Percentiles rank a stretch among this genome's conserved stretches.
Conservation (phyloP, 2,113 vertebrate species). For the Ondatra zibethicus region DNA sequence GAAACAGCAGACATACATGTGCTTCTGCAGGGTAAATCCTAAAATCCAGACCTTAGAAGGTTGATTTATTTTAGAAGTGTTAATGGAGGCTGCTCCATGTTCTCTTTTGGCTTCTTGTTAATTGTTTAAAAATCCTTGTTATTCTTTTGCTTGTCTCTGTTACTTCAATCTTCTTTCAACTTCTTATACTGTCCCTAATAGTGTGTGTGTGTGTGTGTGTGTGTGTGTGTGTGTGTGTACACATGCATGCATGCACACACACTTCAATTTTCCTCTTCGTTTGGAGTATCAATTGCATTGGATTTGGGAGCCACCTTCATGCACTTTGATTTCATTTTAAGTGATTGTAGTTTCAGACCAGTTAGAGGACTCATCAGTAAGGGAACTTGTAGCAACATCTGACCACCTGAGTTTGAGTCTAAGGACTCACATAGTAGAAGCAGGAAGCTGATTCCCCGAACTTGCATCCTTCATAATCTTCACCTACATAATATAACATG, state of each 20-base stretch:
- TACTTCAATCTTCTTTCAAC: not conserved
- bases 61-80: not conserved
- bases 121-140: not conserved
- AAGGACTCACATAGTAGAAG: not conserved
- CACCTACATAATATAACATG: too few species aligned
- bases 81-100: accelerated
- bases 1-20: not conserved
- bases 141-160: not conserved
- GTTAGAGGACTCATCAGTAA: too few species aligned
- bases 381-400: not conserved
- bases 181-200: not conserved
- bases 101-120: not conserved
- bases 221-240: not conserved
- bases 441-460: not conserved
- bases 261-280: too few species aligned
- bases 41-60: not conserved
- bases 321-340: too few species aligned
- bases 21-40: not conserved
- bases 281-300: too few species aligned
- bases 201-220: not conserved
- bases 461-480: not conserved
- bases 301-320: too few species aligned
- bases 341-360: too few species aligned
- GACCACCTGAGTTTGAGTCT: not conserved
- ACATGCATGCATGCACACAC: too few species aligned